Base-by-base conservation (phyloP, 1,140 invertebrate genomes). In the Maniola jurtina region DNA sequence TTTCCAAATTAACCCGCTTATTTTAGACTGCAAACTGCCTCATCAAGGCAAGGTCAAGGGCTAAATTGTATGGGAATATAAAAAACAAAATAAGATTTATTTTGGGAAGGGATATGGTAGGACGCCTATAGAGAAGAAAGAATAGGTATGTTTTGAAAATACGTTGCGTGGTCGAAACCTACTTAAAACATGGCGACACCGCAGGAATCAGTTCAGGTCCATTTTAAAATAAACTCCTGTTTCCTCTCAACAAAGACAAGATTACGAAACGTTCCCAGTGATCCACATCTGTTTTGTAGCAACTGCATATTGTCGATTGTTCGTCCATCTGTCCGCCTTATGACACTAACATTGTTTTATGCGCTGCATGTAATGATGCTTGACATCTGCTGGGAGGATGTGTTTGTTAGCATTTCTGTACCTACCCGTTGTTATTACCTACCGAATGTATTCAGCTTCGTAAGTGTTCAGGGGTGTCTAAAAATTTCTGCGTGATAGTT, bases 301-400 rank as follows among this genome's bases (percentile, higher is more conserved):
- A 56, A 68, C 67, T 72, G 61, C 64, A 55, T 36, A 60, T 66
- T 66, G 57, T 61, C 40, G 50, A 67, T 67, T 67, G 60, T 67
- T 50, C 42, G 66, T 73, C 59, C 74, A 79, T 79, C 77, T 79
- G 77, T 75, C 75, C 64, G 54, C 77, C 72, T 63, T 60, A 79
- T 79, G 77, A 68, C 64, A 68, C 52, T 66, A 65, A 68, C 71
- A 74, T 76, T 76, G 74, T 73, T 74, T 73, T 74, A 76, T 62
- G 66, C 57, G 48, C 42, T 52, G 25, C 25, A 25, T 25, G 52
- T 55, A 68, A 57, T 69, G 50, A 58, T 71, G 64, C 69, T 68
- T 70, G 64, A 78, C 76, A 78, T 78, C 71, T 78, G 76, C 69
- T 71, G 64, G 52, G 38, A 52, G 71, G 68, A 47, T 25, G 56